Base-by-base conservation (phyloP, 2,797 vertebrate genomes). In the Threskiornis aethiopicus region DNA sequence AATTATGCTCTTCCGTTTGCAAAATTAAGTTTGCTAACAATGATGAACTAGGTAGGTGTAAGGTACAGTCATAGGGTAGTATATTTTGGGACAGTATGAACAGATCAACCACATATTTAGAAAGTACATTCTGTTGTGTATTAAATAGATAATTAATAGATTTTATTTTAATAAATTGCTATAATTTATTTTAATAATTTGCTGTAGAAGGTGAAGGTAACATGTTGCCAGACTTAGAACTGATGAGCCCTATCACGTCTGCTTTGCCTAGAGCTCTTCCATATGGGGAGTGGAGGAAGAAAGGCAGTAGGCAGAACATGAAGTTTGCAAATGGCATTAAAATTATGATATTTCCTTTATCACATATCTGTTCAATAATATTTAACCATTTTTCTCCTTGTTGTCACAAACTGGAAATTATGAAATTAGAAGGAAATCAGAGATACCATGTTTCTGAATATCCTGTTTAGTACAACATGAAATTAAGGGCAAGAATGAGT, bases 321-420 rank as follows among this genome's bases (percentile, higher is more conserved):
- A 37, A 66, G 5, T 13, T 67, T 44, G 25, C 16, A 70, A 59
- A 88, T 49, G 7, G 11, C 7, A 33, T 65, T 49, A 22, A n/a
- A 59, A 35, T 81, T 2, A 16, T 26, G 9, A 2, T 44, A 29
- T 26, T 84, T 86, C 16, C 52, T 73, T 73, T 81, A 2, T 42
- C 29, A 51, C 3, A 22, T 11, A 7, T 42, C 9, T 81, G 9
- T 37, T 90, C 11, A 49, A 6, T 7, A 58, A 49, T 35, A 35
- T 54, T 59, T 59, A 52, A 13, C 16, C 24, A 29, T 20, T 78
- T 72, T 83, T 62, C 11, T 80, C 13, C 31, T 52, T 73, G 13
- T 35, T 33, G 1, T 5, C 4, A 10, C 5, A 57, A 72, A 49
- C 13, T 1, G 0, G 20, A 84, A 81, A 52, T 55, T 22, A 3